These are phyloP conservation scores for Spodoptera littoralis DNA, from an alignment of 2,888 invertebrate genomes.

Conservation along the genomic window DNA sequence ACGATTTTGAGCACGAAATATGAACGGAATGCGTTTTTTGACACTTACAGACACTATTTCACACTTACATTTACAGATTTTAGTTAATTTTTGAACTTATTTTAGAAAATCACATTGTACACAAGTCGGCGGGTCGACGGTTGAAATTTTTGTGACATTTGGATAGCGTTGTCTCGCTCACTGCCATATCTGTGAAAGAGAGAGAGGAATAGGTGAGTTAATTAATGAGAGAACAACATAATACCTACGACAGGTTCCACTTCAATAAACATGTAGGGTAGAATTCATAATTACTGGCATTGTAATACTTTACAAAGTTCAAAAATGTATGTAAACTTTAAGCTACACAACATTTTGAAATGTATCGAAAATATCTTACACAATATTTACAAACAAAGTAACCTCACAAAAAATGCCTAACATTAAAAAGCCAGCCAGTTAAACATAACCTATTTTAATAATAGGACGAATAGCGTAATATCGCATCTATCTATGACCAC, in stretches of 20 bases:
- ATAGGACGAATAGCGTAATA: too few relatives aligned
- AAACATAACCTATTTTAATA: too few relatives aligned
- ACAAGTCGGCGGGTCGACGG: slow-evolving; percentile 58
- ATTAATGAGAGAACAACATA: slow-evolving; percentile 68
- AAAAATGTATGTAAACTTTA: too few relatives aligned
- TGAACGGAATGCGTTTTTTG: slow-evolving; percentile 58
- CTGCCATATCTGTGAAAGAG: slow-evolving; percentile 76
- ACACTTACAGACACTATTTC: slow-evolving; percentile 39
- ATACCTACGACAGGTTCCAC: slow-evolving; percentile 50
- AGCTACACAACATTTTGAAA: too few relatives aligned
- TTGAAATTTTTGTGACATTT: slow-evolving; percentile 57
- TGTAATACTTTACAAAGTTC: not conserved
- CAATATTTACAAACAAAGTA: too few relatives aligned
- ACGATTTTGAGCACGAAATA: slow-evolving; percentile 59
- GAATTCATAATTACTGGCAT: slow-evolving; percentile 25
- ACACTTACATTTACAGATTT: slow-evolving; percentile 37
- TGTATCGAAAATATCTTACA: too few relatives aligned
- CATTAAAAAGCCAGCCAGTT: too few relatives aligned
- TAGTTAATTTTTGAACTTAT: slow-evolving; percentile 25
- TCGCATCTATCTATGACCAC: too few relatives aligned
- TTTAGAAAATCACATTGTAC: slow-evolving; percentile 55
- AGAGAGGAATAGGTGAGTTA: slow-evolving; percentile 65
- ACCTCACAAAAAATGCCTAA: too few relatives aligned
- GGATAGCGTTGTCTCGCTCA: slow-evolving; percentile 57
- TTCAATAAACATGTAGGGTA: slow-evolving; percentile 56